Base-by-base conservation (phyloP, 1,140 invertebrate genomes). In the Drosophila oshimai region DNA sequence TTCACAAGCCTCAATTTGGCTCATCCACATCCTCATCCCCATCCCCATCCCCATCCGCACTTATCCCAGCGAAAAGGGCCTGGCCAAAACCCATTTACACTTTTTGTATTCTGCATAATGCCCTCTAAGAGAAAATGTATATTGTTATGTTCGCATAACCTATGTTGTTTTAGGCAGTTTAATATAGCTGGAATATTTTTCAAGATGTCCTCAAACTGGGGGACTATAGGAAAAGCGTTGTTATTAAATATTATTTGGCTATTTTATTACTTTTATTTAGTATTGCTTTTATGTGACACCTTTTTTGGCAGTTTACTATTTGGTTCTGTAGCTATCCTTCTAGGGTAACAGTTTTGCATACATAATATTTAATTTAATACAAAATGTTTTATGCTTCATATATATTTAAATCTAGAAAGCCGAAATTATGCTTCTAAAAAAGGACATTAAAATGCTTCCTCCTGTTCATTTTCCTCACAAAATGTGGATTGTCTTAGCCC, bases 51-150 rank as follows among this genome's bases (percentile, higher is more conserved):
- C 31, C 18, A 37, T 53, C 41, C 26, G 47, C 57, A 33, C 53
- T 47, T 64, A 65, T 47, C 41, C 57, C 34, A 24, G 24, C 41
- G 45, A 50, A 29, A 50, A 39, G 60, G 67, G n/a, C 42, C 22
- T 33, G 65, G 29, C 51, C 51, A 58, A 78, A 84, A 67, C 58
- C 74, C 81, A 86, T 86, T 86, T 86, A 87, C 76, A 80, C 81
- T 64, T 80, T 75, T 71, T 65, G 45, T 79, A 31, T 51, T 74
- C 64, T 53, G 69, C 51, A 55, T 67, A 62, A 61, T 60, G 37
- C 22, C 54, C 33, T 45, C 37, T 7, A 28, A n/a, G 12, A 22
- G 22, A 60, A 61, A 62, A 62, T 55, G 49, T 77, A 74, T 57
- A 65, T 64, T 46, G 47, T 47, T 65, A 34, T 45, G 44, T 65